phyloP scores from a whole-genome alignment of 1,140 invertebrate genomes.

The Habropoda laboriosa region DNA sequence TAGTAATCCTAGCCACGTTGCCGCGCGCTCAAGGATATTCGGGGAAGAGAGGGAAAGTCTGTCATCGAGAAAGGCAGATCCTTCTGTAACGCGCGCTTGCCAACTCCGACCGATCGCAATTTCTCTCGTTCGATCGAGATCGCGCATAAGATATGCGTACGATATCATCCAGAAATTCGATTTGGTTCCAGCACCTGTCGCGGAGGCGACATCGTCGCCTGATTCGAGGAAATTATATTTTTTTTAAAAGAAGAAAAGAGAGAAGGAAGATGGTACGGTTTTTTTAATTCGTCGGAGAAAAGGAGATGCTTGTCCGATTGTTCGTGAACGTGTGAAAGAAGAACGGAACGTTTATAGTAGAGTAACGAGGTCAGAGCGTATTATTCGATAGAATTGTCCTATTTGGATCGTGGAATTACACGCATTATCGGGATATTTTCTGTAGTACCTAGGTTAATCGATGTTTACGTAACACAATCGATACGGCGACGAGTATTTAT shows the following conservation, averaged over 20 bases:
- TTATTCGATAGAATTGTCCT: not conserved
- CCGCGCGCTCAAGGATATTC: conserved; percentile 55
- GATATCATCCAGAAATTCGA: not conserved
- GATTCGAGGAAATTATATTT: not conserved
- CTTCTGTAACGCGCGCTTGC: conserved; percentile 30
- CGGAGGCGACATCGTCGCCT: not conserved
- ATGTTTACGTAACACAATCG: conserved; percentile 57
- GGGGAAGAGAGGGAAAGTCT: conserved; percentile 48
- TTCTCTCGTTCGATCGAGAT: conserved; percentile 8
- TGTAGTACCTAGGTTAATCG: conserved; percentile 24
- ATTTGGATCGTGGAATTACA: not conserved
- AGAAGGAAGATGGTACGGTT: too few species aligned
- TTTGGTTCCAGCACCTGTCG: not conserved
- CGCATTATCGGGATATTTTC: not conserved
- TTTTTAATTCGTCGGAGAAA: not conserved
- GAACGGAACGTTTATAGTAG: not conserved
- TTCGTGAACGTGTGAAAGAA: too few species aligned
- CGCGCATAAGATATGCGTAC: not conserved
- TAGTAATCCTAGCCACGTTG: conserved; percentile 54
- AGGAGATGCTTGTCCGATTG: not conserved
- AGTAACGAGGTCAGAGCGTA: not conserved
- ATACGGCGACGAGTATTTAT: conserved; percentile 30
- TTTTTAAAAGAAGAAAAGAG: not conserved
- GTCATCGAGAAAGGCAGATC: conserved; percentile 54
- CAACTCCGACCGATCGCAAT: too few species aligned